Evolutionary conservation across 2,888 invertebrate genomes (phyloP), one percentile per base, ranked within the genome.

Genomic region (Dryadula phaetusa): DNA sequence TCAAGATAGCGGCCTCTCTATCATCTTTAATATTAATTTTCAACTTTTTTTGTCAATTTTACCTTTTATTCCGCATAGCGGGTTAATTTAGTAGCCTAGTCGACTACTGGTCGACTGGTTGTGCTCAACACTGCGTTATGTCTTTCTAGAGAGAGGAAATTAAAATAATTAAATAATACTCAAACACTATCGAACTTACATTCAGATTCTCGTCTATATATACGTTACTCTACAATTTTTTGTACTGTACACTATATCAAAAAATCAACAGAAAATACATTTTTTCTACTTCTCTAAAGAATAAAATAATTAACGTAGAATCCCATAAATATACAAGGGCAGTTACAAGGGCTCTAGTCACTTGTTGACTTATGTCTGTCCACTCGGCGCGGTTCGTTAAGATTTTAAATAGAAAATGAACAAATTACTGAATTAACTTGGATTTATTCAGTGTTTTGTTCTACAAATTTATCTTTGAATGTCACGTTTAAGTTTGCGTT

Each of bases 301-400:
- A 7, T 25, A 2, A 7, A 47, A 47, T 14, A 47, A 25, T 47
- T 47, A 47, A 47, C n/a, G 14, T 20, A 46, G 12, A 3, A 12
- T 46, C 6, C 5, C 22, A 22, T 47, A 47, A 47, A 25, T 25
- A 22, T 25, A 22, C 25, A 47, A 14, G n/a, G n/a, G n/a, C n/a
- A n/a, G n/a, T n/a, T n/a, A 47, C 22, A 47, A 25, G 25, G 7
- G 2, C 0, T 47, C 14, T 22, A 12, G 14, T 12, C 47, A 25
- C 49, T 49, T 49, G 49, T 25, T 25, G 25, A 49, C n/a, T 49
- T 25, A 49, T 25, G 25, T 25, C 25, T n/a, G 25, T 25, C n/a
- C 6, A 49, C 25, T 49, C n/a, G n/a, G n/a, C n/a, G 7, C 14
- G 22, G 7, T 25, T 49, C 25, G 8, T 49, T 25, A 25, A 22